Conservation (phyloP, 2,888 invertebrate genomes). For the Bursaphelenchus okinawaensis region DNA sequence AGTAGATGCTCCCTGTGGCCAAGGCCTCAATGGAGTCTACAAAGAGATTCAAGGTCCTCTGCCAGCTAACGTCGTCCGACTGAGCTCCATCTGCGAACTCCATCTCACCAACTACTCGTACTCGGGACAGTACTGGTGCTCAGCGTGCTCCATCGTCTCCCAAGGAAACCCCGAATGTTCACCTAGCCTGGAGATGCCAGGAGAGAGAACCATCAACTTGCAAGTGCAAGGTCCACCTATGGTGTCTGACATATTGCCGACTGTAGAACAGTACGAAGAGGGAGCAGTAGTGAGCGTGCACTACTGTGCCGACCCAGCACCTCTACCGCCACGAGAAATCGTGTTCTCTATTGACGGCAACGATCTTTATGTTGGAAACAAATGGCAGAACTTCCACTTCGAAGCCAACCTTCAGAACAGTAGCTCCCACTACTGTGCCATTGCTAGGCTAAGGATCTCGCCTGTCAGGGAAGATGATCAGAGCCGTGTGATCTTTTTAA, state of each 20-base stretch:
- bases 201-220: constrained; percentile 39
- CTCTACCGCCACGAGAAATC: constrained; percentile 53
- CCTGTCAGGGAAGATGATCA: constrained; percentile 53
- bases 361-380: constrained; percentile 52
- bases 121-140: constrained; percentile 56
- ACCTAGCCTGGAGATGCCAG: constrained; percentile 48
- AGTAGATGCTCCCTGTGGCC: constrained; percentile 54
- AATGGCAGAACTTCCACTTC: constrained; percentile 56
- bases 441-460: constrained; percentile 46
- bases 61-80: constrained; percentile 15
- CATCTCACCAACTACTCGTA: constrained; percentile 52
- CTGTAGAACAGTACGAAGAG: constrained; percentile 45
- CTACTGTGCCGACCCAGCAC: constrained; percentile 55
- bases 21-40: constrained; percentile 35
- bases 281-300: constrained; percentile 51
- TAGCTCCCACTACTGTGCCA: constrained; percentile 52
- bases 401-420: constrained; percentile 49
- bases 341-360: constrained; percentile 53
- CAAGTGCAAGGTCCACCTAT: constrained; percentile 56
- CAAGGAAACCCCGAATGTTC: constrained; percentile 55
- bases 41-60: constrained; percentile 16
- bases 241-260: constrained; percentile 45
- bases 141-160: constrained; percentile 56
- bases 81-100: constrained; percentile 46
- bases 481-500: constrained; percentile 45